Evolutionary conservation across 2,888 invertebrate species (phyloP).

Genomic region (Melanargia galathea): DNA sequence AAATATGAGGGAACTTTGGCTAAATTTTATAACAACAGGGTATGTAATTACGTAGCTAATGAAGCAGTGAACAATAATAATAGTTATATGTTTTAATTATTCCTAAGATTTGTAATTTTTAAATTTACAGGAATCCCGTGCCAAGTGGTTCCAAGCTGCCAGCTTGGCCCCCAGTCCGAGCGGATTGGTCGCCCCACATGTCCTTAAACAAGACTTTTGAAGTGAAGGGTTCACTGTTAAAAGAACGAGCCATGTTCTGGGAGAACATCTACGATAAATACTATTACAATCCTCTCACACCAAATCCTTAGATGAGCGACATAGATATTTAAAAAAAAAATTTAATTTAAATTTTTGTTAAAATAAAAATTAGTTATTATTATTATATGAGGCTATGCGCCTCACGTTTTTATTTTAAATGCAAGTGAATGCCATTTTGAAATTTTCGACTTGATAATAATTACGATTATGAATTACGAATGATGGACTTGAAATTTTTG

Average conservation of each 20-base stretch:
- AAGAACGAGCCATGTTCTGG: slow-evolving; percentile 46
- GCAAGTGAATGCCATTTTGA: too few relatives aligned
- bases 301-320: not conserved
- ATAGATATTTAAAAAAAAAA: not conserved
- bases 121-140: slow-evolving; percentile 51
- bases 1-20: slow-evolving; percentile 44
- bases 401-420: too few relatives aligned
- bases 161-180: slow-evolving; percentile 46
- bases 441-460: too few relatives aligned
- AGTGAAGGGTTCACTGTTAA: slow-evolving; percentile 42
- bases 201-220: slow-evolving; percentile 43
- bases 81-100: not conserved
- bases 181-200: slow-evolving; percentile 48
- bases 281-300: slow-evolving; percentile 37
- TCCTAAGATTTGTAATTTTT: not conserved
- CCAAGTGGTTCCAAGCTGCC: slow-evolving; percentile 45
- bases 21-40: slow-evolving; percentile 42
- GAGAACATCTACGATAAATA: slow-evolving; percentile 46
- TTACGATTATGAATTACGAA: too few relatives aligned
- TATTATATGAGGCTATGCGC: too few relatives aligned
- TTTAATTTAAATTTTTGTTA: not conserved
- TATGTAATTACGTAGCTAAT: slow-evolving; percentile 14
- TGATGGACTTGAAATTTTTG: too few relatives aligned
- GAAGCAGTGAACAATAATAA: not conserved
- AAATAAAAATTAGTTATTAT: not conserved